Evolutionary conservation across 1,140 invertebrate genomes (phyloP), one percentile per base, ranked within the genome.

Genomic region (Drosophila leontia): DNA sequence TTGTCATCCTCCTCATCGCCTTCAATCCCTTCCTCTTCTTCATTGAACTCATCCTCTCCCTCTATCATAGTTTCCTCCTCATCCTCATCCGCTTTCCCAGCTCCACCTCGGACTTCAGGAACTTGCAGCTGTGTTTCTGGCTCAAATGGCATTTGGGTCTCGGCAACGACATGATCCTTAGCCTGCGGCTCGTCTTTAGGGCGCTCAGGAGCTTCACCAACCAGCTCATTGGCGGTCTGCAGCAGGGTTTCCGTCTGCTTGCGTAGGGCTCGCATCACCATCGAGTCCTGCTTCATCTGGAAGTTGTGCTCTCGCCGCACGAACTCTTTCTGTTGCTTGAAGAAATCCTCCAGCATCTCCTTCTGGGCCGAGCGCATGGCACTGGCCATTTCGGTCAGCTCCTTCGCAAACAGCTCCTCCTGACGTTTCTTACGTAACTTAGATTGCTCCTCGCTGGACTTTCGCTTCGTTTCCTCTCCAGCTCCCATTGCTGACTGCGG

Each of bases 231-330:
- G n/a, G 86, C 81, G 11, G 72, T 70, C 12, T 75, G 69, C 6
- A 91, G 35, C 32, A 92, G 56, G 11, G 50, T 57, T 12, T 83
- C 56, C 19, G 85, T 85, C 63, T 92, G 91, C 11, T 72, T 81
- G 4, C 91, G 86, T 35, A 92, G 63, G 0, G 91, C 77, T 51
- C 67, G 59, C 82, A 92, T 81, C 1, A 92, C 61, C 34, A 91
- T 47, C 7, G 63, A 47, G 37, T 92, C 91, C 45, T 92, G 91
- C 15, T 72, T 79, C 51, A 85, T 56, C 42, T 92, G 91, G 57
- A 92, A 92, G 47, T 91, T 77, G 42, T 92, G 91, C 59, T 92
- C 91, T 4, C 77, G 72, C 0, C 90, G 72, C 7, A 78, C 72
- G 6, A 92, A 59, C n/a, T 91, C 75, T 19, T 78, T 91, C 39